These are phyloP conservation scores for Mus minutoides DNA, from an alignment of 2,797 vertebrate species.

Conservation along the genomic window DNA sequence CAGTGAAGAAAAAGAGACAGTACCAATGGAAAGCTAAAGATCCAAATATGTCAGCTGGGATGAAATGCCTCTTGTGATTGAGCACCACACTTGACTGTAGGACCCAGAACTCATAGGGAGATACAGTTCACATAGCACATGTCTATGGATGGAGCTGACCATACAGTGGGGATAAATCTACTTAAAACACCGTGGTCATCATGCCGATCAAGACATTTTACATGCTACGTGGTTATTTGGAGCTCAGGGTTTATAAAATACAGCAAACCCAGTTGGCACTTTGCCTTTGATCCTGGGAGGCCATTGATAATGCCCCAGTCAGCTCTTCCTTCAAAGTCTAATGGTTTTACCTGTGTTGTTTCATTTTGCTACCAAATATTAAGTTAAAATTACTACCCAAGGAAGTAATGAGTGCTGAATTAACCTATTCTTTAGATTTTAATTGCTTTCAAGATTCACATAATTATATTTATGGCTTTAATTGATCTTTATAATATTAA, in stretches of 20 bases:
- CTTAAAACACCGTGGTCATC: neutral
- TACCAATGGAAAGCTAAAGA: neutral
- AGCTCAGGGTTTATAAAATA: neutral
- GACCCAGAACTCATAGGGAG: neutral
- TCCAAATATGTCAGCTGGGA: neutral
- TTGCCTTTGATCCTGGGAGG: neutral
- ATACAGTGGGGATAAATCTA: neutral
- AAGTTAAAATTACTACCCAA: conserved; percentile 28
- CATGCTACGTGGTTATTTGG: neutral
- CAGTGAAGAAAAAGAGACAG: conserved; percentile 2
- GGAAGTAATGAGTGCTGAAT: neutral
- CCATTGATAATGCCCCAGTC: neutral
- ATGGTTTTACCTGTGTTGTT: neutral
- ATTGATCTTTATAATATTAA: conserved; percentile 52
- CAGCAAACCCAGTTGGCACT: neutral
- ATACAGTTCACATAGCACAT: neutral
- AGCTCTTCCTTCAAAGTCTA: neutral
- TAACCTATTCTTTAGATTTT: conserved; percentile 37
- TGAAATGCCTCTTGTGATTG: neutral
- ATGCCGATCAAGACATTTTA: neutral
- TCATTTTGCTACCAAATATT: neutral
- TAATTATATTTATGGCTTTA: conserved; percentile 62
- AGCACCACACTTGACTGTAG: neutral
- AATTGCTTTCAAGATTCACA: conserved; percentile 30
- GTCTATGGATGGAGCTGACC: neutral